A percentile compares a stretch with the other conserved stretches of the same genome.
Conservation (phyloP, 2,888 invertebrate species). For the Argyresthia goedartella region DNA sequence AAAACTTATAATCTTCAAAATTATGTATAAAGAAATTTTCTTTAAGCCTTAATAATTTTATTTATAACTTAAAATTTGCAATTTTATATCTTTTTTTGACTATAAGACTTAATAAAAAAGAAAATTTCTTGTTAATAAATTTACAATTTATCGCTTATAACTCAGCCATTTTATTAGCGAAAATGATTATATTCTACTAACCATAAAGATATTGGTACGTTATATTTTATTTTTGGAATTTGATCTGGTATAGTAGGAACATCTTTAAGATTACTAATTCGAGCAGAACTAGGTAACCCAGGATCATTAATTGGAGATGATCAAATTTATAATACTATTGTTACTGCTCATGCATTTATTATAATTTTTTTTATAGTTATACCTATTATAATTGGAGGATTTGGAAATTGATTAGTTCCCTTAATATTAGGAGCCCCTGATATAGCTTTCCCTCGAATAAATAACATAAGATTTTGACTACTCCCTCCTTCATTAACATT, state of each 20-base stretch:
- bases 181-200: constrained; percentile 79
- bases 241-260: constrained; percentile 80
- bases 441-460: constrained; percentile 87
- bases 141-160: constrained; percentile 74
- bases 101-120: constrained; percentile 70
- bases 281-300: constrained; percentile 77
- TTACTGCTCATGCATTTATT: constrained; percentile 84
- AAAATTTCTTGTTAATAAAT: constrained; percentile 69
- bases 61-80: constrained; percentile 70
- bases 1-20: constrained; percentile 76
- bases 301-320: constrained; percentile 78
- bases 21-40: constrained; percentile 65
- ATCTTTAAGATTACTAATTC: constrained; percentile 78
- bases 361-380: constrained; percentile 87
- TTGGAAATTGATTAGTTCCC: constrained; percentile 86
- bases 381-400: constrained; percentile 83
- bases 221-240: constrained; percentile 77
- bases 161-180: constrained; percentile 74
- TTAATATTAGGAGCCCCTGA: constrained; percentile 83
- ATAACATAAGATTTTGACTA: constrained; percentile 88
- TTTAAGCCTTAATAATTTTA: constrained; percentile 68
- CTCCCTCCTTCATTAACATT: constrained; percentile 78
- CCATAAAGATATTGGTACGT: constrained; percentile 83
- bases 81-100: constrained; percentile 70
- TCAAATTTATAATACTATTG: constrained; percentile 84